Percentiles rank a stretch among this genome's conserved stretches.
phyloP scores from a whole-genome alignment of 2,797 vertebrate genomes.

The Liparis tanakae region DNA sequence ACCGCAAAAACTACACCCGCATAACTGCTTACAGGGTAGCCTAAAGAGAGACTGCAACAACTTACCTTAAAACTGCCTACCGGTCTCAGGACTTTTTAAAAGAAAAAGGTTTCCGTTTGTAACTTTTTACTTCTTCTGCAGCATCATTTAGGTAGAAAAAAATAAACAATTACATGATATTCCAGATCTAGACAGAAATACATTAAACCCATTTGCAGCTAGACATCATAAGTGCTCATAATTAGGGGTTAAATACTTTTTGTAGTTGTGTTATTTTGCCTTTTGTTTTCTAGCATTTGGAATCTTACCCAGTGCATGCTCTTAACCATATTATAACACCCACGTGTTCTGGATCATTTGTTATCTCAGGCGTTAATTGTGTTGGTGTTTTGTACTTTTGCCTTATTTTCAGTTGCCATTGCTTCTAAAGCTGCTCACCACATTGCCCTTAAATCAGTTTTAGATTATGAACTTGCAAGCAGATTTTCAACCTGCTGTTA shows the following conservation, averaged over 20 bases:
- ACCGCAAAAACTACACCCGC: conserved; percentile 92
- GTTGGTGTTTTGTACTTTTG: conserved; percentile 38
- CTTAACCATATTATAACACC: conserved; percentile 21
- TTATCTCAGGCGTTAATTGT: conserved; percentile 19
- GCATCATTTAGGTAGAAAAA: conserved; percentile 2
- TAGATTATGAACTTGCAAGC: conserved; percentile 19
- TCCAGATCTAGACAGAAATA: conserved; percentile 13
- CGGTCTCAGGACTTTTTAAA: conserved; percentile 19
- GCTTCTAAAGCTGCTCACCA: conserved; percentile 67
- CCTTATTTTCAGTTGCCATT: conserved; percentile 66
- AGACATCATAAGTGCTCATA: conserved; percentile 53
- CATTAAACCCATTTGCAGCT: conserved; percentile 40
- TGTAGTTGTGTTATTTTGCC: conserved; percentile 19
- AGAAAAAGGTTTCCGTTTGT: conserved; percentile 10
- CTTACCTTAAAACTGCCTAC: conserved; percentile 14
- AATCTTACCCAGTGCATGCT: conserved; percentile 43
- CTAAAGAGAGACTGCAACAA: conserved; percentile 41
- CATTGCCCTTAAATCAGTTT: conserved; percentile 62
- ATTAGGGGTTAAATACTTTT: conserved; percentile 6
- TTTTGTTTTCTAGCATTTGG: conserved; percentile 23
- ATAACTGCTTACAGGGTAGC: conserved; percentile 92
- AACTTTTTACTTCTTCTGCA: conserved; percentile 20
- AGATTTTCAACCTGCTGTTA: conserved; percentile 19
- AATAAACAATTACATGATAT: neutral
- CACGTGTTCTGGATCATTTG: conserved; percentile 10